Percentiles rank a stretch among this genome's conserved stretches.
Evolutionary conservation across 2,797 vertebrate species (phyloP).

Genomic region (Sebastes baramenuke): DNA sequence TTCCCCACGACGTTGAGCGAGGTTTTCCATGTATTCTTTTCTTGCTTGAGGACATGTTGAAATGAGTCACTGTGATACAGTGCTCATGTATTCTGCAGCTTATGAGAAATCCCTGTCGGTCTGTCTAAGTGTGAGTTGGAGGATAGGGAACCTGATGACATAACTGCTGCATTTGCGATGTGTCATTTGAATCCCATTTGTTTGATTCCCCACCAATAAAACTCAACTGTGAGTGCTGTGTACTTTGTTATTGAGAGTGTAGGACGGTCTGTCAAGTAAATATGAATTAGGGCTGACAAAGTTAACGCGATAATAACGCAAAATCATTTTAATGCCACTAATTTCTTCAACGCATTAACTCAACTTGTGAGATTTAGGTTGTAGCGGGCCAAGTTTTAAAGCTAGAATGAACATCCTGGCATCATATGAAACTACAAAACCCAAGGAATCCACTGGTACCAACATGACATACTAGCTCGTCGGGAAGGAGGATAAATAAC

Average conservation of each 20-base stretch:
- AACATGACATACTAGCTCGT: no score
- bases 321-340: no score
- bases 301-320: no score
- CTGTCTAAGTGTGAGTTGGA: neutral
- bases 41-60: neutral
- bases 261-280: neutral
- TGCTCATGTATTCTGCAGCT: neutral
- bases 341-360: no score
- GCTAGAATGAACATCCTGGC: no score
- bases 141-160: neutral
- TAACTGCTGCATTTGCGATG: neutral
- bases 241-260: neutral
- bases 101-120: neutral
- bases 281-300: no score
- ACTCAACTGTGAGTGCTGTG: neutral
- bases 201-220: constrained; percentile 10
- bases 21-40: neutral
- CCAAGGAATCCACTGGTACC: no score
- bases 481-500: no score
- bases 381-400: no score
- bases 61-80: neutral
- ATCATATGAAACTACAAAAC: no score
- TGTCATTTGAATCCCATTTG: neutral
- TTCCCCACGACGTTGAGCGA: neutral
- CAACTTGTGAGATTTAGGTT: no score